A percentile compares a stretch with the other conserved stretches of the same genome.
phyloP scores from a whole-genome alignment of 1,140 invertebrate genomes.

The Drosophila erecta region DNA sequence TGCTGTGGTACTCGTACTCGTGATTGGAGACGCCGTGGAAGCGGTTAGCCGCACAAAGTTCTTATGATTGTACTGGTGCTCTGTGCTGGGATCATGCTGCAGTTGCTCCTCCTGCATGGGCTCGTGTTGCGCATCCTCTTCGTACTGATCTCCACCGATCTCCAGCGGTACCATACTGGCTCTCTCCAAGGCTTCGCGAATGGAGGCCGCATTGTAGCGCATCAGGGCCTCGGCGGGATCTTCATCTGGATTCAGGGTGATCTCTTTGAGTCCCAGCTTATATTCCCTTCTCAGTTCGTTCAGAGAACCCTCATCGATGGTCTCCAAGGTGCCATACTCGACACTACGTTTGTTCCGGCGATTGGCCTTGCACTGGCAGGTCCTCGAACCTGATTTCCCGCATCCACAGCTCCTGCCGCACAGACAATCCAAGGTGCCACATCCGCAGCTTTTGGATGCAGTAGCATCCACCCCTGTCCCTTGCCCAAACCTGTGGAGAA shows the following conservation, averaged over 20 bases:
- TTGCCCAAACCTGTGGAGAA: constrained; percentile 17
- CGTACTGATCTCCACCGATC: constrained; percentile 57
- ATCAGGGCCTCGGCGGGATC: constrained; percentile 78
- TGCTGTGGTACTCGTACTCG: background rate
- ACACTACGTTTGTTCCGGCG: constrained; percentile 43
- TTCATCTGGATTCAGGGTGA: constrained; percentile 76
- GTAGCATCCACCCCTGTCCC: background rate
- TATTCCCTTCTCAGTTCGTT: constrained; percentile 70
- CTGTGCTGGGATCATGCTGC: background rate
- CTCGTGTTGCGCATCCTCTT: constrained; percentile 7
- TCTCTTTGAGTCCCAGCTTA: constrained; percentile 73
- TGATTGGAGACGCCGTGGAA: background rate
- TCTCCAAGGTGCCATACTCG: constrained; percentile 68
- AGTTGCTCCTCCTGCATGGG: constrained; percentile 14
- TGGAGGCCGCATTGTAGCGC: constrained; percentile 80
- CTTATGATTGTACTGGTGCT: constrained; percentile 12
- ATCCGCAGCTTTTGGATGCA: constrained; percentile 38
- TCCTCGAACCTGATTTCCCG: background rate
- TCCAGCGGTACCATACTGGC: constrained; percentile 74
- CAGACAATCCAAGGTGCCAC: constrained; percentile 41
- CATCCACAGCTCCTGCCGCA: constrained; percentile 57
- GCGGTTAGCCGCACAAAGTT: constrained; percentile 13
- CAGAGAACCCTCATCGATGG: constrained; percentile 71
- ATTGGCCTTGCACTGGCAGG: background rate
- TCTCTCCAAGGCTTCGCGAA: constrained; percentile 69